Conservation (phyloP, 2,113 vertebrate species). For the Dipodomys ordii region DNA sequence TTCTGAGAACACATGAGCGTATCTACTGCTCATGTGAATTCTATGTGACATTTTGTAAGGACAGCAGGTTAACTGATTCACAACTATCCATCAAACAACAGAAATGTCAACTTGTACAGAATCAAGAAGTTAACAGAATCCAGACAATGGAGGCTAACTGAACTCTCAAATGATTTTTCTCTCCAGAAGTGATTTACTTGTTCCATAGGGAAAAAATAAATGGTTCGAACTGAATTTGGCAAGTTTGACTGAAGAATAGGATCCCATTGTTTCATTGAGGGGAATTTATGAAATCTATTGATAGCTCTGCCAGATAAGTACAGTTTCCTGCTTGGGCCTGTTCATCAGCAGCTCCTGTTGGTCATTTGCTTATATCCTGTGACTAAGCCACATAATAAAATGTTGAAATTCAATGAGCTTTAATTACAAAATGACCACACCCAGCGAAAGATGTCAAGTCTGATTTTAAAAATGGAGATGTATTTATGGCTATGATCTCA, state of each 20-base stretch:
- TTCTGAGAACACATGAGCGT: neutral
- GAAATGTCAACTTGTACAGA: neutral
- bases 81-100: neutral
- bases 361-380: conserved; percentile 60
- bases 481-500: conserved; percentile 88
- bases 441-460: conserved; percentile 78
- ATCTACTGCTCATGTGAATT: neutral
- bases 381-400: conserved; percentile 62
- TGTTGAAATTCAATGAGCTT: conserved; percentile 67
- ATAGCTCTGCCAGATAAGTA: conserved; percentile 53
- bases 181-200: neutral
- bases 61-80: neutral
- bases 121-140: conserved; percentile 19
- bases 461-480: conserved; percentile 81
- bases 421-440: conserved; percentile 79
- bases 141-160: neutral
- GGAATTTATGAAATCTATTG: conserved; percentile 44
- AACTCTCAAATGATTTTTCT: neutral
- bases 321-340: conserved; percentile 31
- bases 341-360: conserved; percentile 63
- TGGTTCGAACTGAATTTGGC: neutral
- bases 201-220: neutral
- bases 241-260: neutral
- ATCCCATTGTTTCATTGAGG: conserved; percentile 56
- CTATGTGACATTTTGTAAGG: neutral